Base-by-base conservation (phyloP, 2,797 vertebrate genomes). In the Gymnoscopelus braueri region DNA sequence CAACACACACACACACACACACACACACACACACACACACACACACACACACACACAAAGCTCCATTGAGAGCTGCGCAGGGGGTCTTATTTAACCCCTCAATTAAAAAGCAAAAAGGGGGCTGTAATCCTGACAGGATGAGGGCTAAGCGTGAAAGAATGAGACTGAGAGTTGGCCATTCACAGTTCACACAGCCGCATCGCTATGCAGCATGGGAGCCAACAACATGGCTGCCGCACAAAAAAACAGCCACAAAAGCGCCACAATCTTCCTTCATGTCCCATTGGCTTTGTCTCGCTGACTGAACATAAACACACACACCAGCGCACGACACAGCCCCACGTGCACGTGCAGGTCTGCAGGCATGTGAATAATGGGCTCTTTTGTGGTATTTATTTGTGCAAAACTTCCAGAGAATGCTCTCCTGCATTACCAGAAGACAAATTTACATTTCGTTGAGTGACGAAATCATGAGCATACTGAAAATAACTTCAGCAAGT, bases 11-110 rank as follows among this genome's bases (percentile, higher is more conserved):
- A 57, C 67, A 62, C 26, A 69, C 75, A 48, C 68, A 77, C 81
- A 84, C 60, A 65, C 65, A 70, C 66, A 54, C 63, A 51, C 51
- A 19, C 59, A 60, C 60, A 48, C 60, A 49, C 60, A 61, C 39
- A 49, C 60, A 47, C 35, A 15, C 74, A 32, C 39, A 49, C 60
- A 48, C 39, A 19, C 74, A 32, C 67, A 76, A 14, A 35, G 13
- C 26, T 57, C 57, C 73, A 72, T 63, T 65, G 66, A 65, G 61
- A 53, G 35, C n/a, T 51, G 50, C 39, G 87, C 88, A 75, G 88
- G 90, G 89, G 90, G 89, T 89, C 88, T 56, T 82, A 87, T 90
- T 92, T 92, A 91, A 91, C 88, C 82, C 88, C 60, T 90, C 93
- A 92, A 93, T 94, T 91, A 93, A 89, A 89, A 85, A 80, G 84